Percentiles rank a stretch among this genome's conserved stretches.
Evolutionary conservation across 1,140 invertebrate species (phyloP).

Genomic region (Halyomorpha halys): DNA sequence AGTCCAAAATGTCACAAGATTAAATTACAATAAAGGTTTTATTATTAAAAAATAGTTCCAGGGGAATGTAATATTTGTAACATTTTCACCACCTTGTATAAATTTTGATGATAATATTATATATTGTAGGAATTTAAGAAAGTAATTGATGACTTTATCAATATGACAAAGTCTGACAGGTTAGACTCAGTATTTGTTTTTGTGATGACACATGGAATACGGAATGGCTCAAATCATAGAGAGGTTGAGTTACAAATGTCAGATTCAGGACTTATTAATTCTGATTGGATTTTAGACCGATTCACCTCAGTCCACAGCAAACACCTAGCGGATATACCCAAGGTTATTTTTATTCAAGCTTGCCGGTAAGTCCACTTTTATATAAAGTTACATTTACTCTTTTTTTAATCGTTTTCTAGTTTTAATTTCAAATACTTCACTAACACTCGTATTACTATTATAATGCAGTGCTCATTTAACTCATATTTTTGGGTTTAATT

Average conservation of each 20-base stretch:
- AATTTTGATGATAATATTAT: no score
- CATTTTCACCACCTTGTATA: no score
- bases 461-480: no score
- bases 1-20: no score
- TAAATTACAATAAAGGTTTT: no score
- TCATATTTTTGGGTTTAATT: no score
- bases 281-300: not conserved
- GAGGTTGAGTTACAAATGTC: not conserved
- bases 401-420: no score
- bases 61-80: no score
- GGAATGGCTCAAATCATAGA: not conserved
- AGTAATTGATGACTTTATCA: not conserved
- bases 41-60: no score
- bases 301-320: not conserved
- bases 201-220: not conserved
- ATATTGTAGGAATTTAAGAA: no score
- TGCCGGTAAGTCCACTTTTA: not conserved
- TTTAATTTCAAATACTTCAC: no score
- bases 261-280: not conserved
- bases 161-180: not conserved
- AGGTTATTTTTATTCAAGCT: slow-evolving; percentile 5
- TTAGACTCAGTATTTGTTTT: slow-evolving; percentile 4
- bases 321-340: not conserved
- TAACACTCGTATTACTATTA: no score
- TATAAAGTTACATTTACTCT: not conserved